A percentile compares a stretch with the other conserved stretches of the same genome.
These are phyloP conservation scores for Dolichopus griseipennis DNA, from an alignment of 2,888 invertebrate genomes.

Conservation along the genomic window DNA sequence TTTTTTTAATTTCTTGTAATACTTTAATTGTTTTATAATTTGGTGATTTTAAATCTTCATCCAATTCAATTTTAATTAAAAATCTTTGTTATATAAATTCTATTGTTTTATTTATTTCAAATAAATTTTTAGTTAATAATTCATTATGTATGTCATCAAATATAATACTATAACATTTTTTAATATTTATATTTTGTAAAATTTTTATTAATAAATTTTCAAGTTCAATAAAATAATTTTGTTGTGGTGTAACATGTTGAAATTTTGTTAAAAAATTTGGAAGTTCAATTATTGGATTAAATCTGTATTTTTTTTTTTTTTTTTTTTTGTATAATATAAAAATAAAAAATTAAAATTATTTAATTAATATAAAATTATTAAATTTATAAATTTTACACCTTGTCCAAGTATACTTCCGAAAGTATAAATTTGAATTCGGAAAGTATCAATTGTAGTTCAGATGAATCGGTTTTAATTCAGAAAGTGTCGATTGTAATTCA, in stretches of 20 bases:
- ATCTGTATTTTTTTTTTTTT: neutral
- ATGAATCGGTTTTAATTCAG: no score
- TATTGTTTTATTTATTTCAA: neutral
- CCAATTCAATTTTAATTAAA: conserved; percentile 52
- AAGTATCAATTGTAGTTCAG: no score
- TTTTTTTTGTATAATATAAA: no score
- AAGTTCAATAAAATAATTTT: neutral
- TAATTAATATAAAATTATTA: no score
- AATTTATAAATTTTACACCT: no score
- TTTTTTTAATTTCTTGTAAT: conserved; percentile 49
- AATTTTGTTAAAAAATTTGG: neutral
- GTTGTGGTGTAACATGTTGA: neutral
- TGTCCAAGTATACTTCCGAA: no score
- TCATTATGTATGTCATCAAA: neutral
- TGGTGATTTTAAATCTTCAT: conserved; percentile 57
- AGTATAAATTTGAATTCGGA: no score
- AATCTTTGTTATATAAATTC: conserved; percentile 22
- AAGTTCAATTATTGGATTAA: neutral
- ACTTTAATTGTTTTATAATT: conserved; percentile 50
- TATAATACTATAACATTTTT: neutral
- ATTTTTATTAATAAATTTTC: neutral
- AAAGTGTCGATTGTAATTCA: no score
- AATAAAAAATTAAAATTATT: no score
- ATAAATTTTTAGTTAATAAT: neutral
- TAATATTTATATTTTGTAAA: neutral